A percentile compares a stretch with the other conserved stretches of the same genome.
Conservation (phyloP, 2,113 vertebrate genomes). For the Agapornis roseicollis region DNA sequence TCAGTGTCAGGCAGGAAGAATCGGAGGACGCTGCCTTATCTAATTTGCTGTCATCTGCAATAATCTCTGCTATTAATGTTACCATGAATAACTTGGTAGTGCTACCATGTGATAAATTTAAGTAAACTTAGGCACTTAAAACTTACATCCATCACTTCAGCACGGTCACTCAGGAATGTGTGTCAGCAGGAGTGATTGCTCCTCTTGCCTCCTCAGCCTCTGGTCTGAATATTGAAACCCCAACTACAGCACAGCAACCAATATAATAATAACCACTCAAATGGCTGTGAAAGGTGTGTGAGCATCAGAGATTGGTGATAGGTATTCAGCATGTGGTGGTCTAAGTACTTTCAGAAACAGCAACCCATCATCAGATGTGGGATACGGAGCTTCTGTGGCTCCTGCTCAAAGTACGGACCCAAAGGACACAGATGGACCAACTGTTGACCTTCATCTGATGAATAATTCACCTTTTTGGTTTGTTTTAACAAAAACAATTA, state of each 20-base stretch:
- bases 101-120: neutral
- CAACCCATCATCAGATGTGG: neutral
- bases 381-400: neutral
- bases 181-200: neutral
- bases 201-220: neutral
- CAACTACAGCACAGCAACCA: neutral
- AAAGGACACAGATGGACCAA: neutral
- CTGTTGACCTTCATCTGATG: fast-evolving
- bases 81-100: neutral
- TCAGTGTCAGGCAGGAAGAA: neutral
- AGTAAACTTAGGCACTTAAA: neutral
- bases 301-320: neutral
- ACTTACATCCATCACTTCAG: neutral
- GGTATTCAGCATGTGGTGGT: neutral
- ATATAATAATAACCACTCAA: neutral
- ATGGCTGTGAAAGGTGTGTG: neutral
- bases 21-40: neutral
- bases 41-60: constrained; percentile 33
- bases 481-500: neutral
- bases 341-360: neutral
- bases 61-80: constrained; percentile 21
- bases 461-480: neutral
- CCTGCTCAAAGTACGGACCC: fast-evolving
- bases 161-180: neutral
- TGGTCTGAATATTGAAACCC: neutral